phyloP scores from a whole-genome alignment of 2,113 vertebrate species.

The Manacus vitellinus region DNA sequence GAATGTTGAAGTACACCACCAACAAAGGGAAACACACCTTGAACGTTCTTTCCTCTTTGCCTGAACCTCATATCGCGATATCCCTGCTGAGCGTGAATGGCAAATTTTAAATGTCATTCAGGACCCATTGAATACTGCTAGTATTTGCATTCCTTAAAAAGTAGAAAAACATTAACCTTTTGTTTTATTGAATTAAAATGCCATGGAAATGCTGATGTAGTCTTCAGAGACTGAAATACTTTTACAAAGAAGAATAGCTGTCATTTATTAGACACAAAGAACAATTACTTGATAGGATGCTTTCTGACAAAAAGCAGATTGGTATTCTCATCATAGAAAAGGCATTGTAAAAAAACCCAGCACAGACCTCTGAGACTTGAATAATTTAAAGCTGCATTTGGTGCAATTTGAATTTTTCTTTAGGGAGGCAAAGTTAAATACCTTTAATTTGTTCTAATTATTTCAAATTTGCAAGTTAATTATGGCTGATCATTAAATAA shows the following conservation, averaged over 20 bases:
- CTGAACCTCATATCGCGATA: constrained; percentile 61
- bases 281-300: constrained; percentile 83
- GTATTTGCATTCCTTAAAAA: constrained; percentile 82
- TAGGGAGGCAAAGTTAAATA: constrained; percentile 89
- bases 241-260: constrained; percentile 82
- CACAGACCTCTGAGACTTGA: constrained; percentile 84
- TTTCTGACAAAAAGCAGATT: constrained; percentile 83
- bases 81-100: constrained; percentile 37
- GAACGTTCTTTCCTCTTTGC: neutral
- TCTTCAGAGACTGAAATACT: constrained; percentile 81
- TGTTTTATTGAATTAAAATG: constrained; percentile 88
- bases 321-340: constrained; percentile 84
- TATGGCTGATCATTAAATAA: constrained; percentile 88
- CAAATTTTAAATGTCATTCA: constrained; percentile 78
- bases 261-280: constrained; percentile 83
- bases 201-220: constrained; percentile 80
- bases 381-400: constrained; percentile 89
- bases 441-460: constrained; percentile 92
- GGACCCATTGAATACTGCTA: constrained; percentile 70
- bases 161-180: constrained; percentile 82
- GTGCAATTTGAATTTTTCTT: constrained; percentile 88
- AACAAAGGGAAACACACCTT: constrained; percentile 29
- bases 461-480: constrained; percentile 90
- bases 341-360: constrained; percentile 78
- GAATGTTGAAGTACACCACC: neutral